phyloP scores from a whole-genome alignment of 2,888 invertebrate species.

The Dysmachus trigonus region DNA sequence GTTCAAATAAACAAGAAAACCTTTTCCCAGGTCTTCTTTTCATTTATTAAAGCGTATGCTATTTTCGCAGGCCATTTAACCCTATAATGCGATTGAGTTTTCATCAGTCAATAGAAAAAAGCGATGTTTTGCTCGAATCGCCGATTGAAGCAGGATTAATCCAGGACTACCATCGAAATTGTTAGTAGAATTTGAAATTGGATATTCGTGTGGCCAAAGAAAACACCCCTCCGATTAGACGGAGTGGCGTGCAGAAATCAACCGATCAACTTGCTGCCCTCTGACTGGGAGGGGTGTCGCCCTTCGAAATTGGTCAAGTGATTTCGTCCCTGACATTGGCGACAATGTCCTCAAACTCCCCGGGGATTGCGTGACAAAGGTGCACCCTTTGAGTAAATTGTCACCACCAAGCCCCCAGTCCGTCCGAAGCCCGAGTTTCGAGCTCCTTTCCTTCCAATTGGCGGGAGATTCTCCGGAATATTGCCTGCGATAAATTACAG shows the following conservation, averaged over 20 bases:
- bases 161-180: background rate
- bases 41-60: background rate
- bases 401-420: background rate
- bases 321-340: background rate
- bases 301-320: background rate
- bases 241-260: background rate
- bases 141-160: background rate
- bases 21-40: background rate
- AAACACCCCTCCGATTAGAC: slow-evolving; percentile 19
- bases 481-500: slow-evolving; percentile 1
- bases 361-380: background rate
- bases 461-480: background rate
- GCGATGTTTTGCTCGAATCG: background rate
- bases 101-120: background rate
- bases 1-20: background rate
- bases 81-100: background rate
- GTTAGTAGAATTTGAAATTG: slow-evolving; percentile 32
- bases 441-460: background rate
- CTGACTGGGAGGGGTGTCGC: background rate
- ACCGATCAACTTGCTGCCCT: background rate
- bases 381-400: slow-evolving; percentile 10
- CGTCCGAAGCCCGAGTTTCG: background rate
- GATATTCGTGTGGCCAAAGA: slow-evolving; percentile 46
- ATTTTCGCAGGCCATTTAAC: background rate
- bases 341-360: background rate